A percentile compares a stretch with the other conserved stretches of the same genome.
phyloP scores from a whole-genome alignment of 2,888 invertebrate species.

The Abscondita cerata region DNA sequence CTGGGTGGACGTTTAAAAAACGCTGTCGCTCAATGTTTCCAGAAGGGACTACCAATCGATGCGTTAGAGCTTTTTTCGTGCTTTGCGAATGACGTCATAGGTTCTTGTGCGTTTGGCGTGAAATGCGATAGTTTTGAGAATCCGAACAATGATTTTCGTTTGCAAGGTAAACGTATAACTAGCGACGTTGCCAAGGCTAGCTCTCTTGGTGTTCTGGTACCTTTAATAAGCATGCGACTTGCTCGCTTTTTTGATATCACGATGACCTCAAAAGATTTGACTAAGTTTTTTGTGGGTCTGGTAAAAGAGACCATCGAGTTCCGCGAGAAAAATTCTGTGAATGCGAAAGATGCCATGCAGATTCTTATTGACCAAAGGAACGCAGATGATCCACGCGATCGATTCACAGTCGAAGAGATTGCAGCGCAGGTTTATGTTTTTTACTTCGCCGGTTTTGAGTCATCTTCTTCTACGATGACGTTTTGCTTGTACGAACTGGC shows the following conservation, averaged over 20 bases:
- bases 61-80: slow-evolving; percentile 34
- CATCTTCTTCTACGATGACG: slow-evolving; percentile 55
- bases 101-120: slow-evolving; percentile 66
- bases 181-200: slow-evolving; percentile 10
- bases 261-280: neutral
- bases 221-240: neutral
- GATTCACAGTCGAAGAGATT: slow-evolving; percentile 19
- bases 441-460: slow-evolving; percentile 53
- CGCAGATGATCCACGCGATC: neutral
- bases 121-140: slow-evolving; percentile 64
- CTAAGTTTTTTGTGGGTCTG: slow-evolving; percentile 41
- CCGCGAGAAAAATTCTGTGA: slow-evolving; percentile 57
- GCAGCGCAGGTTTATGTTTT: slow-evolving; percentile 46
- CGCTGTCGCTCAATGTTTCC: slow-evolving; percentile 2
- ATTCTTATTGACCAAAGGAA: slow-evolving; percentile 58
- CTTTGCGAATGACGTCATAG: slow-evolving; percentile 66
- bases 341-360: slow-evolving; percentile 64
- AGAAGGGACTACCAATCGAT: neutral
- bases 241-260: neutral
- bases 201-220: neutral
- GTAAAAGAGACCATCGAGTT: slow-evolving; percentile 58
- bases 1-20: slow-evolving; percentile 25
- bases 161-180: slow-evolving; percentile 37
- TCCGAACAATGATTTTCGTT: slow-evolving; percentile 61
- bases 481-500: slow-evolving; percentile 62